Percentiles rank a stretch among this genome's conserved stretches.
These are phyloP conservation scores for Melanchra persicariae DNA, from an alignment of 2,888 invertebrate species.

Conservation along the genomic window DNA sequence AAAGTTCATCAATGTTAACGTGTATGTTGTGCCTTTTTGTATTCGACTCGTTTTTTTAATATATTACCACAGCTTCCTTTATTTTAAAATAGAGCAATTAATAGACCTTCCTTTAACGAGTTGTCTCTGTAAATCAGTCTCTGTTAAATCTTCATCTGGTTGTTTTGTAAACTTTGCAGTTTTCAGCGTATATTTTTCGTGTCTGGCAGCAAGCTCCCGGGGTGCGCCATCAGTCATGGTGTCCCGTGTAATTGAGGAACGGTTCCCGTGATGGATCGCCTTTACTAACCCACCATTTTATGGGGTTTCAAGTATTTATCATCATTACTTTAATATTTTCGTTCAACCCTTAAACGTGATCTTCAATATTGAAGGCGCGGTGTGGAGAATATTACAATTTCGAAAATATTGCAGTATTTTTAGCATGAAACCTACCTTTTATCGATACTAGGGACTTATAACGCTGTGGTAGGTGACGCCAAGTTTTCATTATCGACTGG, in stretches of 20 bases:
- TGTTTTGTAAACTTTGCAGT: conserved; percentile 32
- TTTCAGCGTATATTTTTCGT: conserved; percentile 22
- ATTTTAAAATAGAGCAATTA: not conserved
- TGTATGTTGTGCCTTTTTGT: not conserved
- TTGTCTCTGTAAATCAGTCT: conserved; percentile 22
- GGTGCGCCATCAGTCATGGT: conserved; percentile 61
- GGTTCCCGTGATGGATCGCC: conserved; percentile 58
- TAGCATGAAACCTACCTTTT: conserved; percentile 3
- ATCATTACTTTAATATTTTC: conserved; percentile 50
- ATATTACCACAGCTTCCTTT: not conserved
- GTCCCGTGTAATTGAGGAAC: conserved; percentile 63
- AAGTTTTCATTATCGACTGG: conserved; percentile 76
- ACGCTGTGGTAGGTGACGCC: conserved; percentile 60
- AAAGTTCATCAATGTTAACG: not conserved
- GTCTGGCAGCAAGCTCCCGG: conserved; percentile 33
- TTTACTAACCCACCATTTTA: conserved; percentile 41
- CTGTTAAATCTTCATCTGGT: conserved; percentile 17
- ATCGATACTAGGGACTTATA: conserved; percentile 73
- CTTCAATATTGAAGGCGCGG: not conserved
- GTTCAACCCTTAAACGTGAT: conserved; percentile 5
- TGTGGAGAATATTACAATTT: not conserved
- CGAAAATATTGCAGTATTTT: conserved; percentile 1
- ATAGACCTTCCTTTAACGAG: conserved; percentile 2
- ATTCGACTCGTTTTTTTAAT: not conserved
- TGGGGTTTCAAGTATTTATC: conserved; percentile 47